phyloP scores from a whole-genome alignment of 2,113 vertebrate genomes.

The Lamprologus tigripictilis region DNA sequence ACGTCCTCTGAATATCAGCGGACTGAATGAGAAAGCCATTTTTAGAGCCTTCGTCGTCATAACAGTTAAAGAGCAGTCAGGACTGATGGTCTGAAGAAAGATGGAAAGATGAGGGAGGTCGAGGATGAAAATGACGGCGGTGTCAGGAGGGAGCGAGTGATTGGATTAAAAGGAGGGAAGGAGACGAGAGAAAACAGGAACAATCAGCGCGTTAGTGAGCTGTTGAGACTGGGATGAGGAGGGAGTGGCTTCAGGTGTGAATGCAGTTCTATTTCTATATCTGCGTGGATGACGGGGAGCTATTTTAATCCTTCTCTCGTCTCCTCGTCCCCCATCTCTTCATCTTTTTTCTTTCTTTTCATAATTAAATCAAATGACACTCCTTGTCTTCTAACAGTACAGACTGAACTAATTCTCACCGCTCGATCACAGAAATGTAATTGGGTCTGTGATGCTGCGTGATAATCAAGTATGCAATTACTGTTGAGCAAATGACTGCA shows the following conservation, averaged over 20 bases:
- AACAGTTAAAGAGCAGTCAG: slow-evolving; percentile 46
- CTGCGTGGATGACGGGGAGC: slow-evolving; percentile 21
- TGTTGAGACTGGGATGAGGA: background rate
- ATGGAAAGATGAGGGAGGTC: slow-evolving; percentile 11
- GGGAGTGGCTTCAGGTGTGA: slow-evolving; percentile 13
- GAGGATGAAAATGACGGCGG: slow-evolving; percentile 8
- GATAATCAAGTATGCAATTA: background rate
- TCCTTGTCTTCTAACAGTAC: slow-evolving; percentile 18
- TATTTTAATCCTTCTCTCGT: slow-evolving; percentile 34
- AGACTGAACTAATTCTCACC: slow-evolving; percentile 42
- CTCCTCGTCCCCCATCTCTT: background rate
- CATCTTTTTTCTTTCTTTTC: background rate
- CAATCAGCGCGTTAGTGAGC: background rate
- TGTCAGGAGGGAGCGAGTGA: background rate
- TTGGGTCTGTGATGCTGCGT: background rate
- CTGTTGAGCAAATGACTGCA: background rate
- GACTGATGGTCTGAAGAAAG: slow-evolving; percentile 28
- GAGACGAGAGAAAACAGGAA: background rate
- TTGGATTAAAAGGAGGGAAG: background rate
- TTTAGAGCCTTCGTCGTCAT: slow-evolving; percentile 37
- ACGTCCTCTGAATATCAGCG: background rate
- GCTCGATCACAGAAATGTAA: background rate
- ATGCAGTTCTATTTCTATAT: slow-evolving; percentile 33
- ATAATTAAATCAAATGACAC: slow-evolving; percentile 58
- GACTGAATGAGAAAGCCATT: slow-evolving; percentile 32